phyloP scores from a whole-genome alignment of 2,888 invertebrate species.

The Zygothrica quintamaculata region DNA sequence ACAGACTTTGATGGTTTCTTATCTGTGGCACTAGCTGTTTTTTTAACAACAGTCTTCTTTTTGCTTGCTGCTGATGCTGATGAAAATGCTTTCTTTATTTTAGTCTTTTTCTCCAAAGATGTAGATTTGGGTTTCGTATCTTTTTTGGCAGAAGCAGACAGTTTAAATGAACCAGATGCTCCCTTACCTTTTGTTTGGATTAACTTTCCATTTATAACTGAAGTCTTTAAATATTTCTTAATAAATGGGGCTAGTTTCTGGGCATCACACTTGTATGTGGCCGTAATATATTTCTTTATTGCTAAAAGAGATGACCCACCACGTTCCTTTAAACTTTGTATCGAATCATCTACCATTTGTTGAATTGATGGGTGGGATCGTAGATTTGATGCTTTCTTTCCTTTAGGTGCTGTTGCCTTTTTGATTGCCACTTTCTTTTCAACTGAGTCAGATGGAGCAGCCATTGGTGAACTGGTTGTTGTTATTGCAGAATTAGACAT shows the following conservation, averaged over 20 bases:
- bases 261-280: slow-evolving; percentile 55
- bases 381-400: too few relatives aligned
- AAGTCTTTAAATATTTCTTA: slow-evolving; percentile 86
- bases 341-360: too few relatives aligned
- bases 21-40: slow-evolving; percentile 26
- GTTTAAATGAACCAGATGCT: slow-evolving; percentile 61
- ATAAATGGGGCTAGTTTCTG: slow-evolving; percentile 85
- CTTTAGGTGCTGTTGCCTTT: too few relatives aligned
- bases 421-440: too few relatives aligned
- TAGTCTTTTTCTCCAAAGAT: slow-evolving; percentile 41
- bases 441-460: too few relatives aligned
- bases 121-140: slow-evolving; percentile 39
- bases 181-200: slow-evolving; percentile 68
- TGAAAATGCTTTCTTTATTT: slow-evolving; percentile 17
- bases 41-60: slow-evolving; percentile 23
- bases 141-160: slow-evolving; percentile 53
- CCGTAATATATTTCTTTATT: too few relatives aligned
- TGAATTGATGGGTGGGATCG: too few relatives aligned
- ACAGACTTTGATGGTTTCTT: slow-evolving; percentile 39
- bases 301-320: too few relatives aligned
- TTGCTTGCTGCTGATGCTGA: slow-evolving; percentile 21
- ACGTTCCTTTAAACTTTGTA: too few relatives aligned
- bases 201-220: slow-evolving; percentile 86
- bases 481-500: too few relatives aligned
- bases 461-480: too few relatives aligned